Percentiles rank a stretch among this genome's conserved stretches.
These are phyloP conservation scores for Acipenser transmontanus DNA, from an alignment of 2,797 vertebrate genomes.

Conservation along the genomic window DNA sequence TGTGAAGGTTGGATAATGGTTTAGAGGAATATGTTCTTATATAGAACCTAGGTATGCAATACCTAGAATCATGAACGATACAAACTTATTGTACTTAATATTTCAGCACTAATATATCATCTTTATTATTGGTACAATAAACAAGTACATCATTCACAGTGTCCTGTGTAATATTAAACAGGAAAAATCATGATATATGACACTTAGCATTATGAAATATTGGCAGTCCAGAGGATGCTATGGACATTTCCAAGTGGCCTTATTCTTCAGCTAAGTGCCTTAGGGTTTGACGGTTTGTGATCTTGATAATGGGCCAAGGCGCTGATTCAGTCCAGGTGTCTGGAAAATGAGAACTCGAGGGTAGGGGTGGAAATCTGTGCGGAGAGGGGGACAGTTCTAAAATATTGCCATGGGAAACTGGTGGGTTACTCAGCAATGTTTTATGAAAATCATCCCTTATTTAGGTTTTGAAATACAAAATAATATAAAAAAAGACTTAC, in stretches of 20 bases:
- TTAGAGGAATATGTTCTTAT: not conserved
- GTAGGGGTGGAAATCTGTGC: not conserved
- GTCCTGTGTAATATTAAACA: conserved; percentile 9
- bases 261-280: conserved; percentile 10
- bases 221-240: not conserved
- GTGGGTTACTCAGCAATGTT: too few species aligned
- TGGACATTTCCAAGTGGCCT: conserved; percentile 1
- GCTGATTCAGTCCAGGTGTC: not conserved
- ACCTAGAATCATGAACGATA: too few species aligned
- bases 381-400: too few species aligned
- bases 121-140: conserved; percentile 11
- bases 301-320: not conserved
- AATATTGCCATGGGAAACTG: too few species aligned
- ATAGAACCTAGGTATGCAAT: not conserved
- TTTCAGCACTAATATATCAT: conserved; percentile 9
- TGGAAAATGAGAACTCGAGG: not conserved
- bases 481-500: too few species aligned
- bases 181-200: conserved; percentile 13
- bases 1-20: not conserved
- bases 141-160: conserved; percentile 4
- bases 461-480: too few species aligned
- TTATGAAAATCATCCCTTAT: too few species aligned
- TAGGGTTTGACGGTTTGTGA: not conserved
- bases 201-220: conserved; percentile 16
- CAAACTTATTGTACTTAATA: not conserved